phyloP scores from a whole-genome alignment of 2,888 invertebrate species.

The Eumerus sabulonum region DNA sequence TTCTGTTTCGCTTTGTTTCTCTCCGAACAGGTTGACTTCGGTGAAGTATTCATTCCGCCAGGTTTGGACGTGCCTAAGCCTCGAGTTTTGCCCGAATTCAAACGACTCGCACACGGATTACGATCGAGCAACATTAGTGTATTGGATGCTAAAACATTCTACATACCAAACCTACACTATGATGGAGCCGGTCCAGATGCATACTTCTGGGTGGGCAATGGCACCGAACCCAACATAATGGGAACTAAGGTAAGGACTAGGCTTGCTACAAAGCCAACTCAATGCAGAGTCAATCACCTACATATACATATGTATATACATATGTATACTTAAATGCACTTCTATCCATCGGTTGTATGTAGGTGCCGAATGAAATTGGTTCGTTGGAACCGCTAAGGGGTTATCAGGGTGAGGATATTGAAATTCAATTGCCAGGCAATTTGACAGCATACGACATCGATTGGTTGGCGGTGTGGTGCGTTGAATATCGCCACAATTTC shows the following conservation, averaged over 20 bases:
- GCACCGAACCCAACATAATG: constrained; percentile 87
- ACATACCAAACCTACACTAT: constrained; percentile 94
- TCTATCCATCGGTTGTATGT: constrained; percentile 43
- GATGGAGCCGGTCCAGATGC: constrained; percentile 95
- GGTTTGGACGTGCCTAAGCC: constrained; percentile 89
- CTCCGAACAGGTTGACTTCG: constrained; percentile 88
- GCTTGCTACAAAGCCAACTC: no score
- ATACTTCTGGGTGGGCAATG: constrained; percentile 96
- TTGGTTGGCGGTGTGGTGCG: constrained; percentile 95
- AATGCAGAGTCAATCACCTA: neutral
- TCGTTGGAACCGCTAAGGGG: constrained; percentile 89
- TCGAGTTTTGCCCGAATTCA: constrained; percentile 90
- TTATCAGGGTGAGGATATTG: constrained; percentile 95
- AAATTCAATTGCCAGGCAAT: constrained; percentile 91
- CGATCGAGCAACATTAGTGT: constrained; percentile 95
- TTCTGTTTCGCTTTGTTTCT: no score
- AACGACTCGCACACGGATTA: constrained; percentile 91
- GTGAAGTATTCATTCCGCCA: constrained; percentile 88
- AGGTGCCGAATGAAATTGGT: constrained; percentile 93
- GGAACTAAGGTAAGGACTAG: constrained; percentile 86
- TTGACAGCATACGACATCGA: constrained; percentile 94
- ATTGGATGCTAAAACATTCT: constrained; percentile 93
- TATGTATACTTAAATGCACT: no score
- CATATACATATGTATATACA: constrained; percentile 29
- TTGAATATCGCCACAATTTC: constrained; percentile 93